A percentile compares a stretch with the other conserved stretches of the same genome.
phyloP scores from a whole-genome alignment of 2,888 invertebrate genomes.

The Cheilosia variabilis region DNA sequence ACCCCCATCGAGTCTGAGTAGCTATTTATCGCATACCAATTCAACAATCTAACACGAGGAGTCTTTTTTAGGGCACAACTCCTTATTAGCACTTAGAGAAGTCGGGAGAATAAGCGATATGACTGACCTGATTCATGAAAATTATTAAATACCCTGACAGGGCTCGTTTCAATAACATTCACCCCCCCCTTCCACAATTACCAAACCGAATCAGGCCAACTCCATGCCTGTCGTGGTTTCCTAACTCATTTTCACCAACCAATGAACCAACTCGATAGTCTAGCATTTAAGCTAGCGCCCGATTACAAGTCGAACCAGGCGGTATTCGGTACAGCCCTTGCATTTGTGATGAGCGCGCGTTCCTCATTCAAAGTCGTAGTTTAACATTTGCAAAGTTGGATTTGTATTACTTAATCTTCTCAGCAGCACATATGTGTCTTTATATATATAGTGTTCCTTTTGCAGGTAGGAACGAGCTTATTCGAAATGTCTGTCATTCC shows the following conservation, averaged over 20 bases:
- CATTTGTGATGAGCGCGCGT: slow-evolving; percentile 47
- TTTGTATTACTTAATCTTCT: slow-evolving; percentile 58
- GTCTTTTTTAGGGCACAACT: slow-evolving; percentile 62
- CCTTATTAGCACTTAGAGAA: slow-evolving; percentile 61
- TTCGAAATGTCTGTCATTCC: slow-evolving; percentile 59
- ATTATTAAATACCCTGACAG: slow-evolving; percentile 50
- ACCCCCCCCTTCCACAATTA: slow-evolving; percentile 18
- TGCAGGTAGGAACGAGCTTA: slow-evolving; percentile 38
- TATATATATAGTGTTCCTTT: slow-evolving; percentile 5
- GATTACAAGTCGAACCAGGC: slow-evolving; percentile 12
- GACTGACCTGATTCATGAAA: slow-evolving; percentile 57
- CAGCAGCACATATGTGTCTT: background rate
- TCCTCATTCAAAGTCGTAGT: slow-evolving; percentile 34
- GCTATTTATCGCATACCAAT: slow-evolving; percentile 41
- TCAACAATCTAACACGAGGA: slow-evolving; percentile 10
- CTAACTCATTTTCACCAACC: background rate
- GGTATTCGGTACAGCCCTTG: slow-evolving; percentile 27
- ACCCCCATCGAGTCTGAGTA: slow-evolving; percentile 43
- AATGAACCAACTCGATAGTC: background rate
- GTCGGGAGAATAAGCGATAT: slow-evolving; percentile 38
- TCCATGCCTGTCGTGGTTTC: slow-evolving; percentile 17
- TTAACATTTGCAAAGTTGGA: slow-evolving; percentile 46
- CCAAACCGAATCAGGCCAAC: slow-evolving; percentile 10
- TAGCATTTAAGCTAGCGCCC: slow-evolving; percentile 1
- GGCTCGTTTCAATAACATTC: slow-evolving; percentile 46